A percentile compares a stretch with the other conserved stretches of the same genome.
These are phyloP conservation scores for Microtus ochrogaster DNA, from an alignment of 2,113 vertebrate species.

Conservation along the genomic window DNA sequence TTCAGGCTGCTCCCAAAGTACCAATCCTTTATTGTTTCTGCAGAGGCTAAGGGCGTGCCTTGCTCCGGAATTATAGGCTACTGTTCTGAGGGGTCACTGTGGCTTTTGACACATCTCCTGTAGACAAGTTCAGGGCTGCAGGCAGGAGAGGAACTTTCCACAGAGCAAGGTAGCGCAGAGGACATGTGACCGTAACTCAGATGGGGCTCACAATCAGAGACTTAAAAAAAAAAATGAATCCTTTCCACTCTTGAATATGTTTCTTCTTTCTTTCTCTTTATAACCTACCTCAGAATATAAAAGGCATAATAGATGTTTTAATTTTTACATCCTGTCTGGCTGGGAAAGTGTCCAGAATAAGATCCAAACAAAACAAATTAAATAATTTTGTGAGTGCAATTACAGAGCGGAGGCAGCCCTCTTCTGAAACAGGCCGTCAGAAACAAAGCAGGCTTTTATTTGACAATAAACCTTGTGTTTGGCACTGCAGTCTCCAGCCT, in stretches of 20 bases:
- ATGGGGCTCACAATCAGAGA: neutral
- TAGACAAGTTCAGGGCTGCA: neutral
- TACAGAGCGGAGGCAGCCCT: constrained; percentile 81
- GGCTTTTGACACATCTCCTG: neutral
- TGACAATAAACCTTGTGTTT: constrained; percentile 87
- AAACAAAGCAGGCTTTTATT: constrained; percentile 83
- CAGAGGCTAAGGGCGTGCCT: accelerated
- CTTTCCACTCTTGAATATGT: constrained; percentile 8
- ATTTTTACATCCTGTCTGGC: constrained; percentile 75
- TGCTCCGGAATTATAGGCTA: no score
- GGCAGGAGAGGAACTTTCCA: no score
- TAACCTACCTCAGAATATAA: constrained; percentile 74
- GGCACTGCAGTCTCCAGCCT: constrained; percentile 81
- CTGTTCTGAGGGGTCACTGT: accelerated
- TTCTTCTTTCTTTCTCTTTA: constrained; percentile 59
- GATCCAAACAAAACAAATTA: constrained; percentile 85
- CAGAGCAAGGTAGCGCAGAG: accelerated
- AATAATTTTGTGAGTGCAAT: constrained; percentile 84
- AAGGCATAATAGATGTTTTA: constrained; percentile 80
- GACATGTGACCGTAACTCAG: accelerated
- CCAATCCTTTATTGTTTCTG: neutral
- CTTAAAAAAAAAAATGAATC: neutral
- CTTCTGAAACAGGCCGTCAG: constrained; percentile 82
- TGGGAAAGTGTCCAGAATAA: constrained; percentile 84
- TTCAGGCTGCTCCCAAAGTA: neutral